A percentile compares a stretch with the other conserved stretches of the same genome.
Conservation (phyloP, 1,140 invertebrate species). For the Lucilia sericata region DNA sequence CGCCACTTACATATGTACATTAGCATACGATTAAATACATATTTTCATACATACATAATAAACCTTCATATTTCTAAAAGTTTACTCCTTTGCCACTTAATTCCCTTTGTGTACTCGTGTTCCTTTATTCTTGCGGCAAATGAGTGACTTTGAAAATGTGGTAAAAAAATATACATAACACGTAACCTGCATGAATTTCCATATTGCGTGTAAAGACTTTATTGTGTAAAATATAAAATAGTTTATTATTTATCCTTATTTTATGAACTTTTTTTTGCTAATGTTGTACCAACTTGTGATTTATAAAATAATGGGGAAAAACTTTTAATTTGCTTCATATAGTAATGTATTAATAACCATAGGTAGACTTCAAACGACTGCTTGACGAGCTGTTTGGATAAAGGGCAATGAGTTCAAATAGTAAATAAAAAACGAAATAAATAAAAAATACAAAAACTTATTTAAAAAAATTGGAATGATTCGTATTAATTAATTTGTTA, state of each 20-base stretch:
- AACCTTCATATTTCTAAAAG: neutral
- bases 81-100: neutral
- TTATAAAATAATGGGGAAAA: neutral
- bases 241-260: conserved; percentile 38
- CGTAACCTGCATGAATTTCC: conserved; percentile 37
- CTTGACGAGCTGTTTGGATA: no score
- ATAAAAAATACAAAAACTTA: no score
- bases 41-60: no score
- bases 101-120: neutral
- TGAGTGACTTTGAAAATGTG: conserved; percentile 31
- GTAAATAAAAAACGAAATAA: no score
- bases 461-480: no score
- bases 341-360: neutral
- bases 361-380: no score
- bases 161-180: conserved; percentile 15
- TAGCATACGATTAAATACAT: no score
- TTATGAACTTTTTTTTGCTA: neutral
- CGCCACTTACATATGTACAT: no score
- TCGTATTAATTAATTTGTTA: no score
- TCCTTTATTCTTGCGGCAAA: conserved; percentile 10
- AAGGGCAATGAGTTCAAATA: no score
- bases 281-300: neutral
- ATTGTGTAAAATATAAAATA: neutral
- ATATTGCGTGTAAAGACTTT: conserved; percentile 33
- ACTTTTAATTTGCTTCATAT: neutral